phyloP scores from a whole-genome alignment of 2,888 invertebrate genomes.

The Theodoxus fluviatilis region DNA sequence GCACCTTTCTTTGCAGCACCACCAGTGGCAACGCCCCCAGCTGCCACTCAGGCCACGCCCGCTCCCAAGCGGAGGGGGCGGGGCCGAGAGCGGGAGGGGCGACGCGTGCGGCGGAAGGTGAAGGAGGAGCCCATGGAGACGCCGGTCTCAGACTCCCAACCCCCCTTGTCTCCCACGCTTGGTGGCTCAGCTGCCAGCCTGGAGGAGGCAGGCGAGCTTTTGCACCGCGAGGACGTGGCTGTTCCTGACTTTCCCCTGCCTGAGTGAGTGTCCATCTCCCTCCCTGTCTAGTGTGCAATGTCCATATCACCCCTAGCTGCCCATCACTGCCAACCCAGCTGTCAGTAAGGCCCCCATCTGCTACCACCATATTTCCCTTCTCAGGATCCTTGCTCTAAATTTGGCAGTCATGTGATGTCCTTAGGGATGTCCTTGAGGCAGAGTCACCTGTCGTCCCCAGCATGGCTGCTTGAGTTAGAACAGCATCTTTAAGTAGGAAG shows the following conservation, averaged over 20 bases:
- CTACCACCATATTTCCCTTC: too few species aligned
- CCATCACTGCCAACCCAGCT: slow-evolving; percentile 17
- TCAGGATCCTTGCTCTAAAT: too few species aligned
- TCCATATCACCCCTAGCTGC: background rate
- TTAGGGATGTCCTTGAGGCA: too few species aligned
- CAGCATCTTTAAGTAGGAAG: too few species aligned
- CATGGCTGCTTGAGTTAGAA: too few species aligned
- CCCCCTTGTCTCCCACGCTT: slow-evolving; percentile 19
- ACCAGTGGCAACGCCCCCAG: slow-evolving; percentile 3
- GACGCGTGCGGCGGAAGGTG: slow-evolving; percentile 42
- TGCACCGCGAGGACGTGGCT: slow-evolving; percentile 35
- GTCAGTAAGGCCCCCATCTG: too few species aligned
- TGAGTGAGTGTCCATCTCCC: slow-evolving; percentile 34
- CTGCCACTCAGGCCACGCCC: slow-evolving; percentile 8
- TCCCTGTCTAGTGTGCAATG: background rate
- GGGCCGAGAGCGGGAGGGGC: slow-evolving; percentile 45
- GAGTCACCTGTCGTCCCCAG: too few species aligned
- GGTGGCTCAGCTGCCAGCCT: slow-evolving; percentile 26
- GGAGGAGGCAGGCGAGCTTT: slow-evolving; percentile 34
- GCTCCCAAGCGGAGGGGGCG: slow-evolving; percentile 43
- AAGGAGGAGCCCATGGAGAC: slow-evolving; percentile 31
- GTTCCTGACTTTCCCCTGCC: slow-evolving; percentile 40
- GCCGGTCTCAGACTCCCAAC: slow-evolving; percentile 24
- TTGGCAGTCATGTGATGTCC: too few species aligned
- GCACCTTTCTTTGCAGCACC: background rate